Evolutionary conservation across 2,888 invertebrate species (phyloP).

Genomic region (Thera obeliscata): DNA sequence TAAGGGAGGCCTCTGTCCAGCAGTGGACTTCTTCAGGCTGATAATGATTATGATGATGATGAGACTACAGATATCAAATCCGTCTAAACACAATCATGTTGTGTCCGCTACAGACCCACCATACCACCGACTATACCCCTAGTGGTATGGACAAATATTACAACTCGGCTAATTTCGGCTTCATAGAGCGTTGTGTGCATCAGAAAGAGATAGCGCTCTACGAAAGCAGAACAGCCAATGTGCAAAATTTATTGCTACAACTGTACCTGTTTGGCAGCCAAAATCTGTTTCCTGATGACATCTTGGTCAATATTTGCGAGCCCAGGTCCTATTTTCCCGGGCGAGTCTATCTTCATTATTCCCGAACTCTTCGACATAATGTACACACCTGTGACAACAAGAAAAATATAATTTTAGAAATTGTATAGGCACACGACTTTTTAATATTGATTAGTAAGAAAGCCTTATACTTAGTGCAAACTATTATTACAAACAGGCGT

Average conservation of each 20-base stretch:
- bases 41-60: no score
- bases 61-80: neutral
- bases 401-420: conserved; percentile 8
- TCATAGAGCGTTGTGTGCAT: no score
- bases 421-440: neutral
- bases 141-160: no score
- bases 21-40: no score
- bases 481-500: conserved; percentile 3
- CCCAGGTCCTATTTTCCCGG: conserved; percentile 82
- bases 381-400: conserved; percentile 85
- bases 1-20: no score
- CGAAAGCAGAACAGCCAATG: no score
- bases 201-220: no score
- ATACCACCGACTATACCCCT: no score
- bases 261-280: conserved; percentile 79
- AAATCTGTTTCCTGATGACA: conserved; percentile 78
- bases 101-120: no score
- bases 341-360: conserved; percentile 88
- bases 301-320: conserved; percentile 78
- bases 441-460: neutral
- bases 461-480: neutral
- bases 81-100: no score
- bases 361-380: conserved; percentile 91
- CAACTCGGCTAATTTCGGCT: no score
- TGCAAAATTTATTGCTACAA: neutral